Percentiles rank a stretch among this genome's conserved stretches.
These are phyloP conservation scores for Microtus montanus DNA, from an alignment of 2,113 vertebrate genomes.

Conservation along the genomic window DNA sequence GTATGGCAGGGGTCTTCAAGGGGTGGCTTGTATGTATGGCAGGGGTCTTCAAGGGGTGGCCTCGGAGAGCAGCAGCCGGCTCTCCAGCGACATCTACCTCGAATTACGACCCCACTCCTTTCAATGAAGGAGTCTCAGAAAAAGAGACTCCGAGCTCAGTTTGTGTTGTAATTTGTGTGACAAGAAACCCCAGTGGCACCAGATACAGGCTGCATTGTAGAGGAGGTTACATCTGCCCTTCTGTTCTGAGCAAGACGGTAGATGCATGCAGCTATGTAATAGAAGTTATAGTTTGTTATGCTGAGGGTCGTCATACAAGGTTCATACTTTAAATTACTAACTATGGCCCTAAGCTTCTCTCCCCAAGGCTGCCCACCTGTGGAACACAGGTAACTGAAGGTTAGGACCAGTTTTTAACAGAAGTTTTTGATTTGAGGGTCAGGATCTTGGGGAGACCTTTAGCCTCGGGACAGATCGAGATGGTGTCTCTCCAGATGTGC, in stretches of 20 bases:
- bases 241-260: background rate
- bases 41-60: background rate
- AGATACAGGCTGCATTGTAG: background rate
- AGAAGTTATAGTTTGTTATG: background rate
- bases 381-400: background rate
- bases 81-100: conserved; percentile 5
- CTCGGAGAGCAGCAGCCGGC: background rate
- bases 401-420: background rate
- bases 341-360: background rate
- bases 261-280: background rate
- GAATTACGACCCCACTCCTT: conserved; percentile 8
- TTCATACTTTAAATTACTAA: background rate
- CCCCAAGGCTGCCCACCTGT: background rate
- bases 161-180: conserved; percentile 15
- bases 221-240: background rate
- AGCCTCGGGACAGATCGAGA: background rate
- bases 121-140: conserved; percentile 33
- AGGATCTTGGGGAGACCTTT: background rate
- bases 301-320: background rate
- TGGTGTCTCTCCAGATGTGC: background rate
- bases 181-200: background rate
- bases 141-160: background rate
- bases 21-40: background rate
- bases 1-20: background rate
- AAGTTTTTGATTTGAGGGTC: background rate